A percentile compares a stretch with the other conserved stretches of the same genome.
phyloP scores from a whole-genome alignment of 1,140 invertebrate genomes.

The Drosophila ironensis region DNA sequence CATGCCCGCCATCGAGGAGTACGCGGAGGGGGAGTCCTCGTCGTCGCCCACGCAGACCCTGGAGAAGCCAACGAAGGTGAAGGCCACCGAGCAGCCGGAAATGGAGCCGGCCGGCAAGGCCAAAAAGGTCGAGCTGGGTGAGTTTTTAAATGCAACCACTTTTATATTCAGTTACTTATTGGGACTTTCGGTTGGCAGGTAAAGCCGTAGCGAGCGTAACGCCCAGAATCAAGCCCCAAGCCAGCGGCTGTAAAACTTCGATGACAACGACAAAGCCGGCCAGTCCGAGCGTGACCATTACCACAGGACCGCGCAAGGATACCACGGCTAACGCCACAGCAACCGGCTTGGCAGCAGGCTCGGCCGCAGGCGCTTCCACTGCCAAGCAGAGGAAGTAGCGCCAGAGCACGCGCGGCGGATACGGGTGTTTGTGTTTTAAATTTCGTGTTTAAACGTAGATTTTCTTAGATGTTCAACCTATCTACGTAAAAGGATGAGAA shows the following conservation, averaged over 20 bases:
- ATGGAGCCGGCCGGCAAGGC: constrained; percentile 28
- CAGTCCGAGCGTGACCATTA: constrained; percentile 34
- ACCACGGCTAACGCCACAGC: constrained; percentile 6
- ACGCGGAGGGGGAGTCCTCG: constrained; percentile 60
- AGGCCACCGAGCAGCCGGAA: constrained; percentile 29
- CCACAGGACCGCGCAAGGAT: constrained; percentile 42
- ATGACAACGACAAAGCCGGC: constrained; percentile 67
- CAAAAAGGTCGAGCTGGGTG: constrained; percentile 52
- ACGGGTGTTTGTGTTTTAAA: constrained; percentile 66
- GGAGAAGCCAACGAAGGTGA: constrained; percentile 45
- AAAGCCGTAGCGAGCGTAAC: constrained; percentile 3
- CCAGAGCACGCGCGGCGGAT: constrained; percentile 36
- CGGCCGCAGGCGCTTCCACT: constrained; percentile 26
- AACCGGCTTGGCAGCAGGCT: background rate
- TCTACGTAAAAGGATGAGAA: constrained; percentile 7
- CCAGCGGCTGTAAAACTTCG: constrained; percentile 53
- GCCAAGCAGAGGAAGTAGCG: constrained; percentile 68
- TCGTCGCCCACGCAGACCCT: constrained; percentile 62
- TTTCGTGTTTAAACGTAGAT: constrained; percentile 58
- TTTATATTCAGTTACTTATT: too few relatives aligned
- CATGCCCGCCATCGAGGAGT: constrained; percentile 77
- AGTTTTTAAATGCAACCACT: background rate
- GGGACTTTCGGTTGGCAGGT: constrained; percentile 5
- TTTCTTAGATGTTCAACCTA: constrained; percentile 35
- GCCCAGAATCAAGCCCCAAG: constrained; percentile 21